Evolutionary conservation across 2,113 vertebrate genomes (phyloP).

Genomic region (Amblyornis subalaris): DNA sequence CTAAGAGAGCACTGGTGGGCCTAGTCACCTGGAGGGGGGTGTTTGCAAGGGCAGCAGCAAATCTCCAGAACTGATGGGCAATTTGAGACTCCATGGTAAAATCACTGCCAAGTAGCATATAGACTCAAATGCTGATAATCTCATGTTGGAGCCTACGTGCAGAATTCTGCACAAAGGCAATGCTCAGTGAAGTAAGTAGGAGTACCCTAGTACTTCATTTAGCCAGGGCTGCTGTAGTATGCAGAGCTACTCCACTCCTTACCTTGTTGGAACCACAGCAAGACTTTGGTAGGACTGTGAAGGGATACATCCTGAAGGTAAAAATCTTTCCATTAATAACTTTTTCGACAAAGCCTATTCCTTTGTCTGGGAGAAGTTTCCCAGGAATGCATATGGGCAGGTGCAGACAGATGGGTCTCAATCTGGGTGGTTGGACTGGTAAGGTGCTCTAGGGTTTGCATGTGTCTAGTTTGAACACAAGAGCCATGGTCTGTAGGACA

Average conservation of each 20-base stretch:
- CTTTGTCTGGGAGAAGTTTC: neutral
- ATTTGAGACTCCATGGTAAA: neutral
- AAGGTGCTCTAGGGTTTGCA: neutral
- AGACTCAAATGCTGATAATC: neutral
- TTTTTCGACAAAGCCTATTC: neutral
- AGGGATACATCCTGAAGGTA: neutral
- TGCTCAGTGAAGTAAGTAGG: neutral
- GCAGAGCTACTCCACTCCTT: neutral
- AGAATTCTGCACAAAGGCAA: neutral
- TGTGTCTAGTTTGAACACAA: neutral
- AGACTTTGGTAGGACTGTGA: neutral
- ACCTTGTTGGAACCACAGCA: neutral
- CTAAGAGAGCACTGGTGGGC: accelerated
- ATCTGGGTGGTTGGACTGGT: neutral
- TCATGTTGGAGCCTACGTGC: neutral
- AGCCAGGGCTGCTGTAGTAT: neutral
- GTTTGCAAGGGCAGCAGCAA: neutral
- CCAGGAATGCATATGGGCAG: neutral
- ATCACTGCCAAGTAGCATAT: neutral
- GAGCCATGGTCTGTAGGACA: neutral
- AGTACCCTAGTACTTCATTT: neutral
- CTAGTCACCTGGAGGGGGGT: neutral
- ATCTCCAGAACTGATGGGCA: neutral
- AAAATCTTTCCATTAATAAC: neutral
- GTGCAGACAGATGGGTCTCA: neutral